Evolutionary conservation across 2,797 vertebrate genomes (phyloP), one percentile per base, ranked within the genome.

Genomic region (Pipistrellus nathusii): DNA sequence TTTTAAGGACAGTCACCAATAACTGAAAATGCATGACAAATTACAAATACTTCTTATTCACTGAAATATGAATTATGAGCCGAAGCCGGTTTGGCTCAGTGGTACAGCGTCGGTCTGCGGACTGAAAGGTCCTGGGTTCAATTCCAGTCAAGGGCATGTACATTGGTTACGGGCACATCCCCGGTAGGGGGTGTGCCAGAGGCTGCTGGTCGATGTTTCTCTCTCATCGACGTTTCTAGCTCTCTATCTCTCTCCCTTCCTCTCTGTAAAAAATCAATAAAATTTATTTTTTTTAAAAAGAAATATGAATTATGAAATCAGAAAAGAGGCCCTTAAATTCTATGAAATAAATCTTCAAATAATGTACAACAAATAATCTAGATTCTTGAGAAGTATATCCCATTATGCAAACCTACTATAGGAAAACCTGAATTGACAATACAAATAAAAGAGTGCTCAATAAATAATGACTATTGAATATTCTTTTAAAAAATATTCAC

Each of bases 301-400:
- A 13, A 91, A 86, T 41, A 21, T 51, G 38, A 95, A 30, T 72
- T 87, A 93, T 88, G 83, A 93, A 92, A 68, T 91, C 23, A 8
- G 66, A 88, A 84, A 94, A 27, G 1, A 81, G 73, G 78, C 73
- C 53, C 35, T 85, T 41, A 91, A 95, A 89, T 86, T 88, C 57
- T 80, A 57, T 14, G 14, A 86, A 62, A 41, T 83, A 88, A 93
- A 71, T 80, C 59, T 68, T 83, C 44, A 86, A 93, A 59, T 62
- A 87, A 86, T 27, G 17, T 69, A 81, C 20, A 66, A 30, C 17
- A 89, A 91, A 85, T 85, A 66, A 86, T 13, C 4, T 13, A n/a
- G 17, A 71, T 7, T 51, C n/a, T 51, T 76, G 51, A 35, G 62
- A 83, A 84, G 83, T 15, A 51, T 55, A 48, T 27, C 15, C 44